Evolutionary conservation across 2,797 vertebrate genomes (phyloP).

Genomic region (Pangasius larnaudii): DNA sequence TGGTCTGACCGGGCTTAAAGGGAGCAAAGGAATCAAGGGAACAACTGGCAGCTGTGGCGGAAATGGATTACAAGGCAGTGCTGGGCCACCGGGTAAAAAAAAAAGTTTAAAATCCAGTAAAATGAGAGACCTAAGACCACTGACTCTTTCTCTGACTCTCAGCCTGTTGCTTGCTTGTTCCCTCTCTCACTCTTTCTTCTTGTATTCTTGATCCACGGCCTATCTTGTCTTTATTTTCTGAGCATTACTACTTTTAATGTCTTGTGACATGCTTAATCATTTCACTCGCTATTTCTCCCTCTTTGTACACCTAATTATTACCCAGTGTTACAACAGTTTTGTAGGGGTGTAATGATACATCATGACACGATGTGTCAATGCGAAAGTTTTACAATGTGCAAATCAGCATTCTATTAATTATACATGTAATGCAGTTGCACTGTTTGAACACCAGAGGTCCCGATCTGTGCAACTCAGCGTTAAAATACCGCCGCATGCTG

Average conservation of each 20-base stretch:
- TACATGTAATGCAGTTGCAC: not conserved
- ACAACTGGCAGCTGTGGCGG: slow-evolving; percentile 58
- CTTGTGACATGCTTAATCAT: not conserved
- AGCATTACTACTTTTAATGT: not conserved
- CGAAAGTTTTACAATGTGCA: not conserved
- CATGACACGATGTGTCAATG: not conserved
- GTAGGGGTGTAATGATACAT: not conserved
- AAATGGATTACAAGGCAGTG: slow-evolving; percentile 61
- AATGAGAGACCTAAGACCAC: not conserved
- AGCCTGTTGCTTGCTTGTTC: not conserved
- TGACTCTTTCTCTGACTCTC: not conserved
- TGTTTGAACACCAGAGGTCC: not conserved
- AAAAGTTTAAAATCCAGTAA: not conserved
- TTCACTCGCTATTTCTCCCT: not conserved
- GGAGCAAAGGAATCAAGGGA: slow-evolving; percentile 64
- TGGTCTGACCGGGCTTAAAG: slow-evolving; percentile 65
- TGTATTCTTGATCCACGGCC: not conserved
- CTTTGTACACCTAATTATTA: not conserved
- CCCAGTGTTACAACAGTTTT: not conserved
- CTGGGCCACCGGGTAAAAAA: slow-evolving; percentile 68
- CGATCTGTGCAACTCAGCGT: not conserved
- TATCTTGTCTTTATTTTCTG: not conserved
- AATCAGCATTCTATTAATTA: not conserved
- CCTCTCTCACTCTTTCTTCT: not conserved
- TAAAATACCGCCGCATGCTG: not conserved